Evolutionary conservation across 2,797 vertebrate species (phyloP).

Genomic region (Alectoris magna): DNA sequence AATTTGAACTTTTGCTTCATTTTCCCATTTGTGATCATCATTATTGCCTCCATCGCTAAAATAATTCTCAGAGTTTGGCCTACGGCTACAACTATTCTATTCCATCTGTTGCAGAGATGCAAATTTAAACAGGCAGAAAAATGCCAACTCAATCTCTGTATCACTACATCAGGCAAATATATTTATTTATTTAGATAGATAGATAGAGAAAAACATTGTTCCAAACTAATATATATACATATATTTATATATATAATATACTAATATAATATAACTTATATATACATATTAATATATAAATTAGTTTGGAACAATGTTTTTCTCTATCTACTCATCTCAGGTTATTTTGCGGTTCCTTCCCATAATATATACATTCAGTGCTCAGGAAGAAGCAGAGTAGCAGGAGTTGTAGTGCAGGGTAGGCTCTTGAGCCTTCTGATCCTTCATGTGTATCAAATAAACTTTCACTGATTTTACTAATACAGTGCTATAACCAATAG

Average conservation of each 20-base stretch:
- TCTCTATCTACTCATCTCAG: background rate
- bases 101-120: constrained; percentile 42
- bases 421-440: background rate
- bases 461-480: background rate
- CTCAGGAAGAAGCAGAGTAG: background rate
- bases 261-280: too few species aligned
- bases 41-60: constrained; percentile 12
- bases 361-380: background rate
- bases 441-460: background rate
- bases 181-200: too few species aligned
- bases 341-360: background rate
- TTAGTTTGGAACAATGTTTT: background rate
- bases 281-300: background rate
- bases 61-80: constrained; percentile 31
- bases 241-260: too few species aligned
- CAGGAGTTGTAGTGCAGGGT: background rate
- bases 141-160: background rate
- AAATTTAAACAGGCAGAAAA: constrained; percentile 36
- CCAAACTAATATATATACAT: too few species aligned
- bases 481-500: background rate
- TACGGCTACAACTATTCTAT: background rate
- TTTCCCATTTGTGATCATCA: constrained; percentile 23
- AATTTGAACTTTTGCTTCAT: constrained; percentile 32
- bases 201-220: too few species aligned
- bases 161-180: background rate